Conservation (phyloP, 35 echinoderm and acorn worm genomes). For the Apostichopus californicus region DNA sequence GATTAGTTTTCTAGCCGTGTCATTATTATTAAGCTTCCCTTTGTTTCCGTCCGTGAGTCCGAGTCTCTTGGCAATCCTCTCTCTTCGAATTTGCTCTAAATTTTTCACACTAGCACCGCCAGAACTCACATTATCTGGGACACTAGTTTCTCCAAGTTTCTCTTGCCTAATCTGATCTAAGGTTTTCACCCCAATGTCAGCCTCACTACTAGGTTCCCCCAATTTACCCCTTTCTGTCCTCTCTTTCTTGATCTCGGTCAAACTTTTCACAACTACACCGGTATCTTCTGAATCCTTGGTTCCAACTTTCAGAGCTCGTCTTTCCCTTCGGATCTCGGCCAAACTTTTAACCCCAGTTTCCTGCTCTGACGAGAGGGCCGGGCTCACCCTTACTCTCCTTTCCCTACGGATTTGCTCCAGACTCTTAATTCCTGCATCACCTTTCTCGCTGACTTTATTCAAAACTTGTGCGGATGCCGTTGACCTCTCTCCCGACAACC, state of each 20-base stretch:
- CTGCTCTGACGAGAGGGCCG: not conserved
- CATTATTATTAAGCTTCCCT: not conserved
- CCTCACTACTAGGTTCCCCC: not conserved
- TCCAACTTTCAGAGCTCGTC: not conserved
- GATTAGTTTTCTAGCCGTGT: not conserved
- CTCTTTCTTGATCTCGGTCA: not conserved
- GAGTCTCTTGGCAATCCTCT: constrained; percentile 9
- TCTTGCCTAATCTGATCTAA: constrained; percentile 5
- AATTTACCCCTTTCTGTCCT: not conserved
- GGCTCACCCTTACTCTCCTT: not conserved
- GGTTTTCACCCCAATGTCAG: constrained; percentile 1
- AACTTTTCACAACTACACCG: not conserved
- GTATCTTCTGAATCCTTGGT: not conserved
- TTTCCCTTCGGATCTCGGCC: not conserved
- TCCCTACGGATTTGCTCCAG: constrained; percentile 11
- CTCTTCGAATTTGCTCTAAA: constrained; percentile 7
- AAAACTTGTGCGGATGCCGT: not conserved
- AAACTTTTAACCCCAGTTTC: constrained; percentile 6
- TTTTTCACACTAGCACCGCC: not conserved
- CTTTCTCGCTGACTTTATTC: not conserved
- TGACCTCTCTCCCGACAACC: not conserved
- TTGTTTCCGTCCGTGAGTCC: not conserved
- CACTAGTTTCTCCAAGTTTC: not conserved
- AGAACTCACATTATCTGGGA: not conserved
- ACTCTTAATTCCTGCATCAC: constrained; percentile 15